A percentile compares a stretch with the other conserved stretches of the same genome.
These are phyloP conservation scores for Cheilosia urbana DNA, from an alignment of 2,888 invertebrate genomes.

Conservation along the genomic window DNA sequence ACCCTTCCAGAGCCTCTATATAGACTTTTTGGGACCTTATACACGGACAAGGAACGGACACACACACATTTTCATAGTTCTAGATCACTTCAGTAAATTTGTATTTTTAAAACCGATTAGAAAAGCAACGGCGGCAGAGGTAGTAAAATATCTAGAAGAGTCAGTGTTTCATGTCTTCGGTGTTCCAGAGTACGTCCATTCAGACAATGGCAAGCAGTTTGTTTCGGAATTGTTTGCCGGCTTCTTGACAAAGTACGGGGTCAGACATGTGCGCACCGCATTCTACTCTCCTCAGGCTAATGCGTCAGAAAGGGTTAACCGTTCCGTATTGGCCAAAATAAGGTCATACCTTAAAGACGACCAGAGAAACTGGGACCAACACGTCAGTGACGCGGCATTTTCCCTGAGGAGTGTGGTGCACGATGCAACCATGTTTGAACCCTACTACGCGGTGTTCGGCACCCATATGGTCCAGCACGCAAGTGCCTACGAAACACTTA, in stretches of 20 bases:
- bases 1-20: conserved; percentile 40
- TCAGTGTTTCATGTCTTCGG: background rate
- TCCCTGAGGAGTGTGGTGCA: background rate
- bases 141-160: background rate
- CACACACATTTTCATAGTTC: conserved; percentile 21
- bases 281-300: background rate
- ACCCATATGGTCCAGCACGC: conserved; percentile 3
- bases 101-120: conserved; percentile 33
- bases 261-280: background rate
- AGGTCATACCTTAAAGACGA: background rate
- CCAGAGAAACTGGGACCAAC: background rate
- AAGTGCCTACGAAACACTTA: background rate
- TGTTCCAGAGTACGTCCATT: background rate
- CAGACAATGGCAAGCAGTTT: background rate
- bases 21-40: conserved; percentile 58
- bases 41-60: conserved; percentile 48
- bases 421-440: background rate
- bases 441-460: background rate
- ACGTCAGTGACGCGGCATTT: too few species aligned
- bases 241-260: background rate
- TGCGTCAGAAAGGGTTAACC: background rate
- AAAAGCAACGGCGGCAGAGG: conserved; percentile 12
- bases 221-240: background rate
- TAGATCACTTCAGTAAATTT: conserved; percentile 60
- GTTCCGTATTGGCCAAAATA: background rate